Base-by-base conservation (phyloP, 2,797 vertebrate genomes). In the Hippoglossus hippoglossus region DNA sequence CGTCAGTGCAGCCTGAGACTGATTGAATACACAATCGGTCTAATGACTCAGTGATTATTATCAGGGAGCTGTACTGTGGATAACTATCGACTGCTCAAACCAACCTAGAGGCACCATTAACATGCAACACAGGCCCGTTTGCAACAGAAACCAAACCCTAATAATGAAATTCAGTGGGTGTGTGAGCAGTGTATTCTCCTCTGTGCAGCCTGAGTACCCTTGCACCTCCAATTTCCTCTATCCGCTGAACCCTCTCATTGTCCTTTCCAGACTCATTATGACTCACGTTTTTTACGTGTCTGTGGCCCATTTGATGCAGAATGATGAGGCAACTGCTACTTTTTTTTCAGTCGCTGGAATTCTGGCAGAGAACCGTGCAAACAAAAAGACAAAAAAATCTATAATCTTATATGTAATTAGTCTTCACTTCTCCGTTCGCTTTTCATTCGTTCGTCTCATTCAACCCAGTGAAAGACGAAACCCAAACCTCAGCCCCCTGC, bases 41-140 rank as follows among this genome's bases (percentile, higher is more conserved):
- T 75, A 82, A 82, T 83, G 71, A 80, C 53, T 81, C 63, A 16
- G 69, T 80, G 75, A 86, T 84, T 84, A 75, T 65, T 76, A 87
- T 88, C 66, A 85, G 61, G 63, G 67, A 25, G 51, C 41, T 55
- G 64, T 26, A 52, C 28, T 52, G 55, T 60, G 65, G 50, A 55
- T 69, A 36, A 70, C 36, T 50, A 68, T 53, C 12, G 58, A 61
- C 53, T 61, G 57, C 57, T 54, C 25, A 57, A 60, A 24, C 46
- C 55, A 21, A 53, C 64, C 49, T 75, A 10, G 50, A 79, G 54
- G 56, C 22, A 0, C 19, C 60, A 87, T 88, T 75, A 85, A 36
- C 71, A 85, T 88, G 67, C 52, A 24, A 41, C 63, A 44, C 71
- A 64, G 58, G 36, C 64, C 46, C 61, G 59, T 81, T 81, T 51